Evolutionary conservation across 2,113 vertebrate genomes (phyloP).

Genomic region (Rissa tridactyla): DNA sequence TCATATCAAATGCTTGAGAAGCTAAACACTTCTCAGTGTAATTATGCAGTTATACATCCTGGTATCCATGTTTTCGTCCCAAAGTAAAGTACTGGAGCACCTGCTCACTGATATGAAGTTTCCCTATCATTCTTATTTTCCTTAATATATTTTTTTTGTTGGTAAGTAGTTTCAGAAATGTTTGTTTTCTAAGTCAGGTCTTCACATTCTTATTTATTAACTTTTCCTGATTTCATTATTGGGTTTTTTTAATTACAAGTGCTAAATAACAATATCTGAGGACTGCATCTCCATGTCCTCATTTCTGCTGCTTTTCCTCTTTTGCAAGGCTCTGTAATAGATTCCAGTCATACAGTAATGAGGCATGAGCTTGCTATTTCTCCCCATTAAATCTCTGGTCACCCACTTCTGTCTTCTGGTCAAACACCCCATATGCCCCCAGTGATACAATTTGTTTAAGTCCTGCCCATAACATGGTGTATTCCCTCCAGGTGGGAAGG

Average conservation of each 20-base stretch:
- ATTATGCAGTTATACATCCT: not conserved
- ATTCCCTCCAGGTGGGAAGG: not conserved
- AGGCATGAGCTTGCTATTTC: not conserved
- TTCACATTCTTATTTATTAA: not conserved
- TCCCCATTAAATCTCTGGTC: not conserved
- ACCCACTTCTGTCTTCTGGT: not conserved
- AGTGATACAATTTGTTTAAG: not conserved
- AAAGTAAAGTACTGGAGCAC: not conserved
- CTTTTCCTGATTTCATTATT: not conserved
- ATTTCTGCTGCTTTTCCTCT: not conserved
- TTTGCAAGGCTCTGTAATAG: not conserved
- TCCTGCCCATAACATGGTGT: not conserved
- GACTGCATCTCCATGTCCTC: not conserved
- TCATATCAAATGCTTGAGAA: not conserved
- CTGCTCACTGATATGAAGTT: not conserved
- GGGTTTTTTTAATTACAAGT: not conserved
- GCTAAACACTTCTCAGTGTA: not conserved
- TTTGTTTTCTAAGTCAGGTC: not conserved
- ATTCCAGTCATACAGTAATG: not conserved
- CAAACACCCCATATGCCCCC: not conserved
- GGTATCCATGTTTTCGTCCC: not conserved
- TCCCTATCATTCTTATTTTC: not conserved
- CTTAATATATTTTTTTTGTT: not conserved
- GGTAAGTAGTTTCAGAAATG: not conserved
- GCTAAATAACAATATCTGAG: not conserved